Evolutionary conservation across 2,888 invertebrate species (phyloP).

Genomic region (Hirtodrosophila confusa): DNA sequence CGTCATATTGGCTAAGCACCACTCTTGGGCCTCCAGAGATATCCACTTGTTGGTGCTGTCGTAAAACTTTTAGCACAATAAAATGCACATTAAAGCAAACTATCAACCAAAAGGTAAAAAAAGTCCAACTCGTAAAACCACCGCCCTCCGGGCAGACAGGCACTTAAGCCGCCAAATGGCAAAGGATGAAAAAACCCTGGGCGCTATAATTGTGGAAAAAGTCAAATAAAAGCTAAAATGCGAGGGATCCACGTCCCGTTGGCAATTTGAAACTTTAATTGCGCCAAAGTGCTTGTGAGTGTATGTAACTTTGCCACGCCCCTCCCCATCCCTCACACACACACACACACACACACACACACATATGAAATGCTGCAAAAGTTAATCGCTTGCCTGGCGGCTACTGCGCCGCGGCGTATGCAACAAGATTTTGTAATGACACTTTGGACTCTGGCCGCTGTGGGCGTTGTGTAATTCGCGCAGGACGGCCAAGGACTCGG

Average conservation of each 20-base stretch:
- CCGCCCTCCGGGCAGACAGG: slow-evolving; percentile 19
- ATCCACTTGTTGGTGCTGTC: slow-evolving; percentile 18
- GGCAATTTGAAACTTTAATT: slow-evolving; percentile 65
- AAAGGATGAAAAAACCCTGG: slow-evolving; percentile 20
- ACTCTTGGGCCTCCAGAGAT: not conserved
- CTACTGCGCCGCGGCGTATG: slow-evolving; percentile 21
- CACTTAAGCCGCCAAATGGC: slow-evolving; percentile 37
- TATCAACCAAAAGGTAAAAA: slow-evolving; percentile 19
- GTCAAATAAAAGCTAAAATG: slow-evolving; percentile 48
- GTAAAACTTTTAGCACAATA: slow-evolving; percentile 6
- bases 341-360: slow-evolving; percentile 4
- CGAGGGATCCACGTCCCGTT: slow-evolving; percentile 39
- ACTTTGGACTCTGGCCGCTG: slow-evolving; percentile 28
- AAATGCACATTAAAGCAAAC: slow-evolving; percentile 26
- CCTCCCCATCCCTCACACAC: not conserved
- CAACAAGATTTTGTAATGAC: slow-evolving; percentile 58
- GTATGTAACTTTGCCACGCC: slow-evolving; percentile 18
- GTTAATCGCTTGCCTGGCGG: slow-evolving; percentile 40
- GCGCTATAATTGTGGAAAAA: slow-evolving; percentile 57
- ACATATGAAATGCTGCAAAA: slow-evolving; percentile 1
- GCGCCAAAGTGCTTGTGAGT: slow-evolving; percentile 52
- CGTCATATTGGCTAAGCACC: not conserved
- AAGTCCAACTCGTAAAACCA: slow-evolving; percentile 22
- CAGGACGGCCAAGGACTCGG: slow-evolving; percentile 29
- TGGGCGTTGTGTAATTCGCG: slow-evolving; percentile 38